These are phyloP conservation scores for Drosophila mercatorum DNA, from an alignment of 2,888 invertebrate species.

Conservation along the genomic window DNA sequence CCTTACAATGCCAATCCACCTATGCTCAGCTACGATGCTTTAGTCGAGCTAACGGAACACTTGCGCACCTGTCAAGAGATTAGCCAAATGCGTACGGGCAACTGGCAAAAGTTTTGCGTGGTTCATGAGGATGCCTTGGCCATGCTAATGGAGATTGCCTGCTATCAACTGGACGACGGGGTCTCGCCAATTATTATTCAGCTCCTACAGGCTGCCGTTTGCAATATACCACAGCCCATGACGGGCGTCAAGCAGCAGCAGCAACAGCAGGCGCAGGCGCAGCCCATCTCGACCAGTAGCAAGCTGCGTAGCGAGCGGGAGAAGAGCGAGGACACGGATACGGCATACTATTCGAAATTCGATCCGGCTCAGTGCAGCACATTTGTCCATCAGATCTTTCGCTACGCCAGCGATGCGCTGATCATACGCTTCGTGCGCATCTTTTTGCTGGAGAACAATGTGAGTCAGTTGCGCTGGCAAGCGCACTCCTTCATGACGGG, in stretches of 20 bases:
- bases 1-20: conserved; percentile 79
- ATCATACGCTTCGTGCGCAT: conserved; percentile 91
- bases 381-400: conserved; percentile 89
- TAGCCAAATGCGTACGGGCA: conserved; percentile 94
- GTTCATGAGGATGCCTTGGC: conserved; percentile 90
- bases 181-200: conserved; percentile 96
- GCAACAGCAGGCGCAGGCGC: conserved; percentile 47
- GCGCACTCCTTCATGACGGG: conserved; percentile 94
- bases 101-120: conserved; percentile 96
- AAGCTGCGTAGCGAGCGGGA: conserved; percentile 87
- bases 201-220: conserved; percentile 94
- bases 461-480: conserved; percentile 97
- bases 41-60: conserved; percentile 97
- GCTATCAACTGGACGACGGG: conserved; percentile 92
- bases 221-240: conserved; percentile 84
- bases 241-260: conserved; percentile 57
- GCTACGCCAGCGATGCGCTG: conserved; percentile 86
- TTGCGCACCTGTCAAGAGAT: conserved; percentile 97
- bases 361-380: conserved; percentile 89
- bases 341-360: conserved; percentile 87
- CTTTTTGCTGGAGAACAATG: conserved; percentile 96
- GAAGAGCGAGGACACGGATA: conserved; percentile 88
- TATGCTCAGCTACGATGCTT: conserved; percentile 92
- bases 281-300: conserved; percentile 29
- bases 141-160: conserved; percentile 93